Evolutionary conservation across 2,797 vertebrate species (phyloP), one percentile per base, ranked within the genome.

Genomic region (Oceanodroma leucorhoa): DNA sequence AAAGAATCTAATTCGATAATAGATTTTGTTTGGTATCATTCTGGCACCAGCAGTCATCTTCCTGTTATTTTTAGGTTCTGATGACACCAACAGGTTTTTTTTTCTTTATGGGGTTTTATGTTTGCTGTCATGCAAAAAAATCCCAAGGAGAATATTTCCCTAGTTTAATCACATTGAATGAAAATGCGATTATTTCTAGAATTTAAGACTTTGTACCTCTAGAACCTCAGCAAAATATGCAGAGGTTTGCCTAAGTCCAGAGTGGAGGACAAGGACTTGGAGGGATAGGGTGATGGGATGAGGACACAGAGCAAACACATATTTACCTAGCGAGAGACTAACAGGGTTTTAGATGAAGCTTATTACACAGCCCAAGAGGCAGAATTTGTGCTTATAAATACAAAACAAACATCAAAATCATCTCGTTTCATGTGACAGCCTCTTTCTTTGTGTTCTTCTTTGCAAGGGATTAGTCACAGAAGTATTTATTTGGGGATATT

Each of bases 51-150:
- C 75, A 96, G 55, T 94, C 81, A 90, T 95, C 83, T 82, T 93
- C 60, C 45, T 34, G 75, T 80, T 96, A 96, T 96, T 97, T 97
- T 97, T 96, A 96, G 92, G 90, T 87, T 89, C 71, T 54, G 94
- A 94, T 95, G 94, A 97, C 61, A 81, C 86, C 90, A 96, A 93
- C 83, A 94, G 81, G 86, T 96, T 96, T 94, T 67, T 8, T 79
- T 92, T 60, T 34, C 34, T 83, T 89, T 36, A 17, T 51, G 50
- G 60, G 40, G 11, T 89, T 91, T 94, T 93, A 81, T 87, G 72
- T 73, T 81, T 90, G 41, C 54, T 81, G 73, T 83, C 89, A 76
- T 41, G 51, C 60, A 87, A 88, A 90, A 65, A 84, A 80, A 75
- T 70, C 60, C 65, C 54, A 58, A 72, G 73, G 54, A 90, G 62